Percentiles rank a stretch among this genome's conserved stretches.
phyloP scores from a whole-genome alignment of 2,888 invertebrate genomes.

The Lithophane semibrunnea region DNA sequence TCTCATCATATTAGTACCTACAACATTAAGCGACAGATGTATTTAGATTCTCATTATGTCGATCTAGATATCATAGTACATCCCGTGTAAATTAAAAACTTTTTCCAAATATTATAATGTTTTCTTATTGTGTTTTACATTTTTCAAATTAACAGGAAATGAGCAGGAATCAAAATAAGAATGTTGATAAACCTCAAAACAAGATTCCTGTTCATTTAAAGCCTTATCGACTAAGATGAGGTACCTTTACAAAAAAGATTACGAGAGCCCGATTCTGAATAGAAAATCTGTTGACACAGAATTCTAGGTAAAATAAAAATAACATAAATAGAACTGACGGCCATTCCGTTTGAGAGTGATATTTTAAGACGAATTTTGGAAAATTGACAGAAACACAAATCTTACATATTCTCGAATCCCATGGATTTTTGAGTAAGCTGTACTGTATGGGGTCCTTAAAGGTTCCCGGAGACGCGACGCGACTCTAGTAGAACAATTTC shows the following conservation, averaged over 20 bases:
- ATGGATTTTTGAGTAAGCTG: not conserved
- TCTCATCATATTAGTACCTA: slow-evolving; percentile 16
- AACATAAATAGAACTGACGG: not conserved
- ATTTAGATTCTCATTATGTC: slow-evolving; percentile 31
- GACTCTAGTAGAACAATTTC: too few species aligned
- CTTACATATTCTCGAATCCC: not conserved
- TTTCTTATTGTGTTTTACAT: not conserved
- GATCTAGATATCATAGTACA: slow-evolving; percentile 35
- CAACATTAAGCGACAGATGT: slow-evolving; percentile 12
- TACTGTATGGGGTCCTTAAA: too few species aligned
- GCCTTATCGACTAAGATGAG: not conserved
- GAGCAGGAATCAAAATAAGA: not conserved
- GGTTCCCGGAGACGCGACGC: too few species aligned
- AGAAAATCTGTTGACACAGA: not conserved
- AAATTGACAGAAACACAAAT: not conserved
- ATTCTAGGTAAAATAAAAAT: not conserved
- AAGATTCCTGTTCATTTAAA: not conserved
- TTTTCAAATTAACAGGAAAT: not conserved
- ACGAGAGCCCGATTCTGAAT: not conserved
- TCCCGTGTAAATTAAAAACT: not conserved
- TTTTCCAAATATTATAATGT: not conserved
- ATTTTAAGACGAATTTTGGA: not conserved
- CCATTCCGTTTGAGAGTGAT: not conserved
- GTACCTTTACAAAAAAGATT: not conserved
- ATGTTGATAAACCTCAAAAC: too few species aligned